Conservation (phyloP, 1,140 invertebrate genomes). For the Elymnias hypermnestra region DNA sequence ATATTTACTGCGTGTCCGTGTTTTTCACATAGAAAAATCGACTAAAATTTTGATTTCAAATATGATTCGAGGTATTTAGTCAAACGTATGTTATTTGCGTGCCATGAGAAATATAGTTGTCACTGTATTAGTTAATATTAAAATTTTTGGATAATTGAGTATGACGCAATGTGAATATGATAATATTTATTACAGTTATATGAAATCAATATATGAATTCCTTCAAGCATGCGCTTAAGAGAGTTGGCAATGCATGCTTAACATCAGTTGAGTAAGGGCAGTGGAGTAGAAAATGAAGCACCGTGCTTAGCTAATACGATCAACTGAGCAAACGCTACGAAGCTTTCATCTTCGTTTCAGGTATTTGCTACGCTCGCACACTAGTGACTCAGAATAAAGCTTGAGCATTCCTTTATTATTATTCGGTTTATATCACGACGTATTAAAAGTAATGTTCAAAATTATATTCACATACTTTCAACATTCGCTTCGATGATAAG, state of each 20-base stretch:
- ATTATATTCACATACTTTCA: background rate
- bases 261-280: slow-evolving; percentile 60
- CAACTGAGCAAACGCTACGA: slow-evolving; percentile 62
- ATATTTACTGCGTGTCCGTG: no score
- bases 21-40: no score
- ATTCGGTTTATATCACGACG: no score
- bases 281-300: slow-evolving; percentile 61
- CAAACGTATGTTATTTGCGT: no score
- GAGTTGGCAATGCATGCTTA: slow-evolving; percentile 58
- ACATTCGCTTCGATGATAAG: no score
- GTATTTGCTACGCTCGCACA: slow-evolving; percentile 44
- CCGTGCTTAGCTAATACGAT: slow-evolving; percentile 69
- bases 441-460: no score
- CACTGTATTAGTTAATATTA: no score
- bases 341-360: slow-evolving; percentile 71
- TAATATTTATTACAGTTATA: background rate
- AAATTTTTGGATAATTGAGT: no score
- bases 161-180: no score
- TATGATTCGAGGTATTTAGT: no score
- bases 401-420: background rate
- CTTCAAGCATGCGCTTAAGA: slow-evolving; percentile 45
- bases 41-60: no score
- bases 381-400: slow-evolving; percentile 26
- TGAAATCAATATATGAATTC: slow-evolving; percentile 18
- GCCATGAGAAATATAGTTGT: no score